Evolutionary conservation across 2,888 invertebrate genomes (phyloP).

Genomic region (Athripsodes cinereus): DNA sequence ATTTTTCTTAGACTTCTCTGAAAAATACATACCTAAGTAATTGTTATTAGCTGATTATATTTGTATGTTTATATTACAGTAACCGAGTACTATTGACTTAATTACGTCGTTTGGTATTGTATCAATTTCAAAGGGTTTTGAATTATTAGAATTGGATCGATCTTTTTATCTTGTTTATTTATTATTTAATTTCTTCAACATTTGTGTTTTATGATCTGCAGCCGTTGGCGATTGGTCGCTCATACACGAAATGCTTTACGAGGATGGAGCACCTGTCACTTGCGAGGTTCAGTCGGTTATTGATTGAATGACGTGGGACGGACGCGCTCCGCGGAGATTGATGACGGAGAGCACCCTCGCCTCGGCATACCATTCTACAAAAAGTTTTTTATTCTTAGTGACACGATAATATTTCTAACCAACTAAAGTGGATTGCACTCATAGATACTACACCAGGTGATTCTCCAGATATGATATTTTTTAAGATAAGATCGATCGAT

Average conservation of each 20-base stretch:
- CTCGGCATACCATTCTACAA: background rate
- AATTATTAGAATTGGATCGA: no score
- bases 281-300: conserved; percentile 15
- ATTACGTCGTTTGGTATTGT: no score
- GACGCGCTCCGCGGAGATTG: conserved; percentile 12
- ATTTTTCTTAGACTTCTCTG: no score
- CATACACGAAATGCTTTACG: background rate
- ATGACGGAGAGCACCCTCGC: conserved; percentile 3
- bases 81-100: no score
- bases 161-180: no score
- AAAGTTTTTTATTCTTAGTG: background rate
- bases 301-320: conserved; percentile 24
- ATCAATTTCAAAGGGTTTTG: no score
- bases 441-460: background rate
- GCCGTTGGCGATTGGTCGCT: background rate
- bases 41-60: no score
- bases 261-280: conserved; percentile 22
- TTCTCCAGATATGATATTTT: background rate
- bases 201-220: no score
- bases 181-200: no score
- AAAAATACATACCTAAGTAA: no score
- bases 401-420: background rate
- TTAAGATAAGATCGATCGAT: no score
- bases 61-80: no score
- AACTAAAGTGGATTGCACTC: background rate